Base-by-base conservation (phyloP, 2,797 vertebrate genomes). In the Salmo trutta region DNA sequence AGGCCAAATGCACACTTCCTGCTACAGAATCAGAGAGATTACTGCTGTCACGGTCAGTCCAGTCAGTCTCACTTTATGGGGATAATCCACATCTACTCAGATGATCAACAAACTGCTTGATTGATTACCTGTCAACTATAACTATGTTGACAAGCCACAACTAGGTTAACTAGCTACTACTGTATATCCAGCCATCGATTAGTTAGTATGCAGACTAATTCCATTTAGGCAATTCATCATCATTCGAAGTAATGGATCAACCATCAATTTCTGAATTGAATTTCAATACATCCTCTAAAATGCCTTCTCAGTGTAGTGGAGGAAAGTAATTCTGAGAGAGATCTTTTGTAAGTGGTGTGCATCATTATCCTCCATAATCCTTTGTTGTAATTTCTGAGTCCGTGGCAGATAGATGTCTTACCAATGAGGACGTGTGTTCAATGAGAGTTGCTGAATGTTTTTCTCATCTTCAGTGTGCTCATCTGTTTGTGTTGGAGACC, bases 1-100 rank as follows among this genome's bases (percentile, higher is more conserved):
- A 67, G 59, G 73, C 77, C 64, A 81, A 15, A 41, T 12, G 54
- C 56, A 21, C 31, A 33, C 21, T 33, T 6, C 2, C 56, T 62
- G 56, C 56, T 62, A 62, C 19, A 62, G 4, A 66, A 27, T 15
- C 21, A 29, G 64, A 29, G 6, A 19, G 21, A 21, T n/a, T 62
- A 5, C 19, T 8, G 19, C 56, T 62, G n/a, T 62, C 19, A 12
- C 56, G 6, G 2, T 31, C 10, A 53, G 16, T 24, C 10, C 41
- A 66, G 14, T 66, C 24, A 66, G 27, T 64, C 59, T 64, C 59
- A 64, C 59, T 24, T 66, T 29, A 14, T 27, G 21, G 21, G 24
- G 64, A 64, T 29, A 16, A 15, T 24, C 27, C 64, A 27, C 29
- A 14, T 67, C 10, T 47, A 47, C 41, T 47, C 15, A 67, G 65